These are phyloP conservation scores for Pristiophorus japonicus DNA, from an alignment of 2,113 vertebrate genomes.

Conservation along the genomic window DNA sequence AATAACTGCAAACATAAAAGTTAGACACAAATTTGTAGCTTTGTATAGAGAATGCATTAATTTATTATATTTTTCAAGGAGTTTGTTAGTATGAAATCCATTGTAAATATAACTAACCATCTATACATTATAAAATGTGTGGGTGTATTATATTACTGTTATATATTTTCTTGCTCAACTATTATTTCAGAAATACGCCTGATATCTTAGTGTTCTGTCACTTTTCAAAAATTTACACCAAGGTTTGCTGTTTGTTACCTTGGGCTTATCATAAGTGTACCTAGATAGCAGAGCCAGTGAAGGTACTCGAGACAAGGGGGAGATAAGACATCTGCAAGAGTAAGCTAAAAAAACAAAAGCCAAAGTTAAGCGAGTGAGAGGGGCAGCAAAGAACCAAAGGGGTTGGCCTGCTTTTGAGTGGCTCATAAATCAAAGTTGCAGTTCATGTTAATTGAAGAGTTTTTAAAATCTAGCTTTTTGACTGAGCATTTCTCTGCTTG, in stretches of 20 bases:
- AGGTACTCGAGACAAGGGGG: background rate
- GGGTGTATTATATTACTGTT: background rate
- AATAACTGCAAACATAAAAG: background rate
- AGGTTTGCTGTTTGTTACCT: background rate
- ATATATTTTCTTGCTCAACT: too few species aligned
- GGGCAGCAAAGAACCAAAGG: too few species aligned
- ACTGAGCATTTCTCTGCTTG: too few species aligned
- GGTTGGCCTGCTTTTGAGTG: too few species aligned
- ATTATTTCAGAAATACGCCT: too few species aligned
- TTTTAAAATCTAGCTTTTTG: too few species aligned
- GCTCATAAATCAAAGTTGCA: too few species aligned
- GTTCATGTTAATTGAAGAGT: too few species aligned
- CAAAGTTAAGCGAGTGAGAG: background rate
- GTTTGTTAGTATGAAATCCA: background rate
- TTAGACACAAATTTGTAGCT: background rate
- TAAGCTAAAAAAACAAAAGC: background rate
- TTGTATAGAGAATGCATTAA: background rate
- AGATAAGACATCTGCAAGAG: background rate
- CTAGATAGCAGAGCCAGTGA: background rate
- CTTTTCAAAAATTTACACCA: background rate
- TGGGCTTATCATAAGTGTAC: too few species aligned
- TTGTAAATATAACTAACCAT: too few species aligned
- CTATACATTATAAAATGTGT: background rate
- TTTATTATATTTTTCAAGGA: background rate
- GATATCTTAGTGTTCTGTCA: too few species aligned